Base-by-base conservation (phyloP, 1,140 invertebrate species). In the Drosophila novamexicana region DNA sequence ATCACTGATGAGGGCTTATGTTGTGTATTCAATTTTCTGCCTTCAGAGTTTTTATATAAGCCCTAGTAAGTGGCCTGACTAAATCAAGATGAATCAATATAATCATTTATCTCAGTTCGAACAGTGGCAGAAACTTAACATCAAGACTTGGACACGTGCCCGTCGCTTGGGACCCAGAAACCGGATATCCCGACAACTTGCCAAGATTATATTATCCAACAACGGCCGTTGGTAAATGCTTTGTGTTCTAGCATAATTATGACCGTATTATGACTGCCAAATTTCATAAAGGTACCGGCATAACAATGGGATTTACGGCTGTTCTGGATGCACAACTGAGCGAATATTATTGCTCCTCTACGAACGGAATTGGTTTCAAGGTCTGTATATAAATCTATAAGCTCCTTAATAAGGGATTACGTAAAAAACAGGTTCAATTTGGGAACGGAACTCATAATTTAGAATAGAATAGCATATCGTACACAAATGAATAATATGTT, bases 1-100 rank as follows among this genome's bases (percentile, higher is more conserved):
- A 93, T 97, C 42, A 97, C 96, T 0, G 96, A 97, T 75, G 96
- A 97, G 90, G 96, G 96, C 0, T 93, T 97, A 1, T 97, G 96
- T 79, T 97, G 96, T 88, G 95, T 95, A 6, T 97, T 97, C 68
- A 97, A 97, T 81, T 94, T 95, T 52, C 93, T 96, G 2, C 94
- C 95, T 32, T 92, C 94, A 1, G 93, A 95, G 49, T 94, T 93
- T 61, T 93, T 96, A 78, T 95, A 95, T 69, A 93, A 94, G 32
- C 94, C 95, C 79, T 10, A 18, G 91, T 91, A 61, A 75, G 81
- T 63, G 9, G 1, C 7, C 0, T 22, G 5, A 7, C 7, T 1
- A 9, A 37, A 1, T 3, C 6, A n/a, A 18, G 0, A 1, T 10
- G 5, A 8, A 37, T 7, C 16, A 22, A 37, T 6, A 6, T 59